Evolutionary conservation across 2,888 invertebrate genomes (phyloP).

Genomic region (Blastobasis lacticolella): DNA sequence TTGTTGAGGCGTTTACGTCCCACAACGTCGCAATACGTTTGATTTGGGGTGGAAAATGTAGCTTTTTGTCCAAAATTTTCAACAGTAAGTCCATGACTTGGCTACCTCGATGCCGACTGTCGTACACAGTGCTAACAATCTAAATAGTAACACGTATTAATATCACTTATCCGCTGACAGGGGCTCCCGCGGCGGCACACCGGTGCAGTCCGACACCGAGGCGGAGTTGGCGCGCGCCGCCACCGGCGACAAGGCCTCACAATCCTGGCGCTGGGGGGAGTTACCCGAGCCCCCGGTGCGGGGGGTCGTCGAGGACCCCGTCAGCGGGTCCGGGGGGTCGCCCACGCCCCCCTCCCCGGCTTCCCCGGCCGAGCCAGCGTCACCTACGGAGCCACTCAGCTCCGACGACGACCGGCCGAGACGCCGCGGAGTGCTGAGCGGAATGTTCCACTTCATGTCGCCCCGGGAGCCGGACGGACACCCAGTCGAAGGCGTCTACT

Average conservation of each 20-base stretch:
- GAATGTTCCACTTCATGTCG: conserved; percentile 94
- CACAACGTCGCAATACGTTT: too few species aligned
- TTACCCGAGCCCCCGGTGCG: conserved; percentile 76
- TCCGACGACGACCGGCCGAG: conserved; percentile 66
- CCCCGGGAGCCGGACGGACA: conserved; percentile 48
- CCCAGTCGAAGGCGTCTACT: conserved; percentile 87
- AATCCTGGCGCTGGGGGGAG: conserved; percentile 94
- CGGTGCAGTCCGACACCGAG: conserved; percentile 95
- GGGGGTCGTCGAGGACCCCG: conserved; percentile 25
- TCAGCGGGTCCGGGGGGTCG: conserved; percentile 18
- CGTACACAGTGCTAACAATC: too few species aligned
- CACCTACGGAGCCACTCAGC: conserved; percentile 57
- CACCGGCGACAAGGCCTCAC: conserved; percentile 68
- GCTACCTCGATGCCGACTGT: too few species aligned
- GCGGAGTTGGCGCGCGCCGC: conserved; percentile 80
- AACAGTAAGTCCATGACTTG: too few species aligned
- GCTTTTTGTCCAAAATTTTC: too few species aligned
- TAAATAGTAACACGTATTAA: too few species aligned
- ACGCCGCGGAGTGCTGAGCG: conserved; percentile 84
- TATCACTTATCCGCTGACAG: conserved; percentile 16
- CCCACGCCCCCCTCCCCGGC: conserved; percentile 33
- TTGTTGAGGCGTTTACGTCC: too few species aligned
- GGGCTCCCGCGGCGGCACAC: conserved; percentile 84
- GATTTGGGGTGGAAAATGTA: too few species aligned
- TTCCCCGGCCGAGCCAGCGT: conserved; percentile 41